phyloP scores from a whole-genome alignment of 2,888 invertebrate genomes.

The Auanema freiburgensis region DNA sequence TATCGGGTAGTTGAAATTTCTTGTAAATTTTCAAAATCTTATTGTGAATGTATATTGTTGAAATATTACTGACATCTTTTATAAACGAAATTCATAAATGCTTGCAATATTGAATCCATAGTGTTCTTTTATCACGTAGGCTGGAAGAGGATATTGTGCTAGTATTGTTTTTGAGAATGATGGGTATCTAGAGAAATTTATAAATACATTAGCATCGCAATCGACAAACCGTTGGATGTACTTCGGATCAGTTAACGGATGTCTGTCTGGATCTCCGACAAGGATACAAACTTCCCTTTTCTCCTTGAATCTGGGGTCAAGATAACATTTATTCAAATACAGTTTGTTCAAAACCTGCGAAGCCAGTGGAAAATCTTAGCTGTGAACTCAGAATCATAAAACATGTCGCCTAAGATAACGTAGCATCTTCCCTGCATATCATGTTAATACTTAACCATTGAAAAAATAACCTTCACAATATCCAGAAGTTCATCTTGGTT shows the following conservation, averaged over 20 bases:
- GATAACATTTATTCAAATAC: neutral
- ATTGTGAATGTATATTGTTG: too few relatives aligned
- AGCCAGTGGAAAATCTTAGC: conserved; percentile 71
- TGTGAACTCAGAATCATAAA: conserved; percentile 51
- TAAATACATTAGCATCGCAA: neutral
- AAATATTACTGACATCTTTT: neutral
- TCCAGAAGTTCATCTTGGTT: conserved; percentile 11
- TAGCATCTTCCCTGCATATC: conserved; percentile 9
- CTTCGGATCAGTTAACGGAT: conserved; percentile 38
- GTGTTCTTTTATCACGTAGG: conserved; percentile 46
- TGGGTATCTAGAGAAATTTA: conserved; percentile 30
- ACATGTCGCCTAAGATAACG: conserved; percentile 48
- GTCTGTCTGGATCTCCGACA: conserved; percentile 48
- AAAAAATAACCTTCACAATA: neutral
- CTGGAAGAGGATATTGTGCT: conserved; percentile 38
- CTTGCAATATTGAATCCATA: conserved; percentile 49
- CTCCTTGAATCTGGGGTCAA: neutral
- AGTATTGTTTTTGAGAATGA: conserved; percentile 31
- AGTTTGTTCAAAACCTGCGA: conserved; percentile 53
- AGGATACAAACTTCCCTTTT: conserved; percentile 21
- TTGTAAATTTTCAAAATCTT: too few relatives aligned
- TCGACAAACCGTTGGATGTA: conserved; percentile 24
- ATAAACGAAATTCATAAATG: conserved; percentile 31
- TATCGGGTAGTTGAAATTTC: too few relatives aligned
- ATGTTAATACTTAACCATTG: neutral